These are phyloP conservation scores for Rhagophthalmus giganteus DNA, from an alignment of 2,888 invertebrate genomes.

Conservation along the genomic window DNA sequence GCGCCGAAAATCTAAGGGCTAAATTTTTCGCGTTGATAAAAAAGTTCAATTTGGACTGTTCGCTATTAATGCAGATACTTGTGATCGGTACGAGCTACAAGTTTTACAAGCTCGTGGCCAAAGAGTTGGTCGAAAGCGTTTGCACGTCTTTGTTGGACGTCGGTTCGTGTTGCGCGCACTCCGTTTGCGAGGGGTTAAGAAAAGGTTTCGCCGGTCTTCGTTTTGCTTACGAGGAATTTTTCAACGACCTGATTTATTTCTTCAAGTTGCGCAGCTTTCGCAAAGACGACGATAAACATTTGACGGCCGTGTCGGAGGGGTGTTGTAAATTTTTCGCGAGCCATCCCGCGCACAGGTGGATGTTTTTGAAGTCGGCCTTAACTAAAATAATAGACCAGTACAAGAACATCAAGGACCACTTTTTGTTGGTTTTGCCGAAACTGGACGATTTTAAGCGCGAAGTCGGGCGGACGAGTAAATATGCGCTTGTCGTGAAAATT, in stretches of 20 bases:
- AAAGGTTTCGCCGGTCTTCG: slow-evolving; percentile 9
- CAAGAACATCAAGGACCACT: slow-evolving; percentile 14
- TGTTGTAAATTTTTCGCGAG: slow-evolving; percentile 13
- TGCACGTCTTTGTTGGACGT: slow-evolving; percentile 18
- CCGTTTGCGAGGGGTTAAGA: slow-evolving; percentile 6
- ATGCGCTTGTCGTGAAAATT: slow-evolving; percentile 8
- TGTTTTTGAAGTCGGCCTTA: slow-evolving; percentile 11
- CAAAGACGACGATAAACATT: slow-evolving; percentile 11
- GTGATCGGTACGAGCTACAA: slow-evolving; percentile 6
- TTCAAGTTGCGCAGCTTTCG: slow-evolving; percentile 4
- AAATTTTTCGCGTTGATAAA: slow-evolving; percentile 15
- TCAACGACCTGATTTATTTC: slow-evolving; percentile 16
- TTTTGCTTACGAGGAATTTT: slow-evolving; percentile 19
- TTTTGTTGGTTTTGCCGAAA: slow-evolving; percentile 14
- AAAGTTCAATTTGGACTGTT: slow-evolving; percentile 18
- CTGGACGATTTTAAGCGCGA: slow-evolving; percentile 18
- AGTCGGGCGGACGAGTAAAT: slow-evolving; percentile 14
- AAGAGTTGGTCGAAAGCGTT: slow-evolving; percentile 16
- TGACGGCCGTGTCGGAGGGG: slow-evolving; percentile 3
- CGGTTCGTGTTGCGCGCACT: slow-evolving; percentile 4
- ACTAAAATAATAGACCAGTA: slow-evolving; percentile 16
- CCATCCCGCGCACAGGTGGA: slow-evolving; percentile 4
- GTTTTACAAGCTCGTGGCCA: slow-evolving; percentile 10
- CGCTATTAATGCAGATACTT: slow-evolving; percentile 13
- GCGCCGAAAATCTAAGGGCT: slow-evolving; percentile 5